Evolutionary conservation across 2,888 invertebrate genomes (phyloP), one percentile per base, ranked within the genome.

Genomic region (Chromoteleia sp.): DNA sequence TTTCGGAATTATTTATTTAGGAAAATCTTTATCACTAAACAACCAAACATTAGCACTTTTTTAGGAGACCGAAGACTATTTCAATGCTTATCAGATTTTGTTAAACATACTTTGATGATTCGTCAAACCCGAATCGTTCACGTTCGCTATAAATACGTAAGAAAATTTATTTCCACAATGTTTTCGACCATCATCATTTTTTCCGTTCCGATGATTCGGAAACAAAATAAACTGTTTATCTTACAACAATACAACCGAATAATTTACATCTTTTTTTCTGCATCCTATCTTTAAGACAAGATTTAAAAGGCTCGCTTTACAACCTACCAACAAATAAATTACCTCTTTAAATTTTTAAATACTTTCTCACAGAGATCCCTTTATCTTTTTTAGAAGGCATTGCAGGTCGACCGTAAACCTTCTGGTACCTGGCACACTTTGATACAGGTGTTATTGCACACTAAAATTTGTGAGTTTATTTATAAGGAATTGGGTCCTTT

Each of bases 391-490:
- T 48, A 15, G 15, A 33, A 43, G 36, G 14, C 73, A 63, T 29
- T 54, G 43, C 56, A 65, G 30, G 50, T 39, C 43, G 25, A 14
- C 45, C 45, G 56, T 63, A 45, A 54, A 52, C 59, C 12, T 50
- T 61, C 50, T 29, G 29, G 36, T 75, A 50, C 58, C 58, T 67
- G 65, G 39, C 50, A 58, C 58, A 67, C 65, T 75, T 65, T 48
- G 54, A 63, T 74, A 45, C 74, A 74, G 63, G 63, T 56, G 63
- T 56, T 74, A 54, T 74, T 74, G 54, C 54, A 63, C 43, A 73
- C 54, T 56, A 63, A 74, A 74, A 45, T 63, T 74, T 45, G 63
- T 74, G 56, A 54, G 63, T 63, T 74, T 63, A 63, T 74, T 74
- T 74, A 74, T 56, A 19, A 39, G 15, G 63, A 74, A 74, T 54